Percentiles rank a stretch among this genome's conserved stretches.
Evolutionary conservation across 2,888 invertebrate species (phyloP).

Genomic region (Agrotis exclamationis): DNA sequence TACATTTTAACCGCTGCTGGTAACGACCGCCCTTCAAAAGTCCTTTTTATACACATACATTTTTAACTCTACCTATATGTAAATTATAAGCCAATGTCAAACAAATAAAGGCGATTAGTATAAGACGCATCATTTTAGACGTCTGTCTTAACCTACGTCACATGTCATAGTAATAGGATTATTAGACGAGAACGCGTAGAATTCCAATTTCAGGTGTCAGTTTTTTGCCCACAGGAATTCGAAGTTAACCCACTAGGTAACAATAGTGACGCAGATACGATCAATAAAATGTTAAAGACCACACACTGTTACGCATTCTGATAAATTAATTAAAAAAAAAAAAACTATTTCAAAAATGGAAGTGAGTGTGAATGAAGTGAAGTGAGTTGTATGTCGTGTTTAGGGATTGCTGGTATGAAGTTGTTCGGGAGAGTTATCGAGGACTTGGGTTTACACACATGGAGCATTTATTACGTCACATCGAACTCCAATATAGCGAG

Average conservation of each 20-base stretch:
- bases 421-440: constrained; percentile 61
- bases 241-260: constrained; percentile 67
- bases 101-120: constrained; percentile 69
- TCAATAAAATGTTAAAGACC: constrained; percentile 75
- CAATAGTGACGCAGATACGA: constrained; percentile 71
- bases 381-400: constrained; percentile 13
- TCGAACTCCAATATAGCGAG: constrained; percentile 70
- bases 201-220: constrained; percentile 70
- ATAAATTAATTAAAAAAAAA: constrained; percentile 9
- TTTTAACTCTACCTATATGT: constrained; percentile 58
- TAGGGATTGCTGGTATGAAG: constrained; percentile 60
- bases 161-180: constrained; percentile 84
- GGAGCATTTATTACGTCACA: constrained; percentile 74
- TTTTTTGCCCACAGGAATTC: constrained; percentile 67
- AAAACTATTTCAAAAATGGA: constrained; percentile 6
- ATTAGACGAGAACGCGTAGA: constrained; percentile 72
- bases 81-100: constrained; percentile 60
- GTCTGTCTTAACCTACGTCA: constrained; percentile 72
- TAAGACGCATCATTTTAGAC: constrained; percentile 67
- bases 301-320: constrained; percentile 65
- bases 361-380: not conserved
- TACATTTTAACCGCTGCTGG: constrained; percentile 8
- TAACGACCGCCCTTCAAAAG: constrained; percentile 25
- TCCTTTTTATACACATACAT: constrained; percentile 8
- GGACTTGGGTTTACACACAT: constrained; percentile 49